These are phyloP conservation scores for Brachionus asplanchnoidis DNA, from an alignment of 1,140 invertebrate genomes.

Conservation along the genomic window DNA sequence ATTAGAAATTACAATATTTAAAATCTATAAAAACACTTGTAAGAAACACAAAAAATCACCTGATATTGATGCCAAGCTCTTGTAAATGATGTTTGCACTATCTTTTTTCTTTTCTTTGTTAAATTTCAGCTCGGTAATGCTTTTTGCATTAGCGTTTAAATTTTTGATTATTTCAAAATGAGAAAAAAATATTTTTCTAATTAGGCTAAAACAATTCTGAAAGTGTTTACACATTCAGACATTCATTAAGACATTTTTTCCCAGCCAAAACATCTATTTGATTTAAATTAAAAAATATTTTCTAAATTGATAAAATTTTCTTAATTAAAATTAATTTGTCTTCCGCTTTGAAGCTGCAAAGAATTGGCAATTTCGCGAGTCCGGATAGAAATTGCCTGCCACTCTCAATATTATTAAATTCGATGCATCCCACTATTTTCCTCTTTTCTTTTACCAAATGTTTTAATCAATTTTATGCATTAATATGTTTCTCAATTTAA, in stretches of 20 bases:
- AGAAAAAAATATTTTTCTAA: slow-evolving; percentile 9
- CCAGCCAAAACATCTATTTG: neutral
- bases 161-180: neutral
- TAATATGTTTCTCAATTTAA: too few relatives aligned
- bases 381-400: neutral
- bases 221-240: too few relatives aligned
- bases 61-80: neutral
- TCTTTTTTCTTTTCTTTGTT: neutral
- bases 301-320: neutral
- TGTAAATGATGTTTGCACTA: neutral
- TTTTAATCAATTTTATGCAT: neutral
- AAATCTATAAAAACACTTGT: slow-evolving; percentile 4
- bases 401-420: neutral
- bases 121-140: neutral
- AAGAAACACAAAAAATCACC: neutral
- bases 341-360: neutral
- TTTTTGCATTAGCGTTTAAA: neutral
- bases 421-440: neutral
- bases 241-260: neutral
- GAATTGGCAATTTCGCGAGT: neutral
- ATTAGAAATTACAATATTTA: slow-evolving; percentile 24
- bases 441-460: neutral
- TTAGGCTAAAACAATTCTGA: neutral
- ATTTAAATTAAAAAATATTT: neutral
- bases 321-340: neutral